Evolutionary conservation across 2,113 vertebrate genomes (phyloP).

Genomic region (Papio anubis): DNA sequence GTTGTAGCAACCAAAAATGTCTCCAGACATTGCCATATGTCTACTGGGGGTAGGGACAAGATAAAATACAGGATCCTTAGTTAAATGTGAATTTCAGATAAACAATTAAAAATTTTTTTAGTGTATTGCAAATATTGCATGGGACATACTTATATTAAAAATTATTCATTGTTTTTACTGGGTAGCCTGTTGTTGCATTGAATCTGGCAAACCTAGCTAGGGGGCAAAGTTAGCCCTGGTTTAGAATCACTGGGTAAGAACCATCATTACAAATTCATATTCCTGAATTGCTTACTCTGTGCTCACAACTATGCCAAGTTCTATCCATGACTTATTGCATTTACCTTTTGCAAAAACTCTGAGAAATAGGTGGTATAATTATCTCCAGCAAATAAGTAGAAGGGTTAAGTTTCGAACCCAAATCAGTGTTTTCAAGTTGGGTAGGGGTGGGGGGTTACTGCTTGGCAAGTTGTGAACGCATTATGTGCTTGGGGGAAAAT

Average conservation of each 20-base stretch:
- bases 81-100: neutral
- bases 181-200: neutral
- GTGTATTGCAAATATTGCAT: neutral
- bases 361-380: neutral
- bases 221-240: neutral
- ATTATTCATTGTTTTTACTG: neutral
- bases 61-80: neutral
- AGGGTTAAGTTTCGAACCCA: neutral
- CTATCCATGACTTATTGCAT: neutral
- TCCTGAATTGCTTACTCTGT: neutral
- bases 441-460: neutral
- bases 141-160: neutral
- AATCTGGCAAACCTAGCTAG: neutral
- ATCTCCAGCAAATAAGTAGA: neutral
- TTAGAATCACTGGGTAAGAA: neutral
- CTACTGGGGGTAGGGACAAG: neutral
- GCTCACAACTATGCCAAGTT: neutral
- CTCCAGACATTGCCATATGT: neutral
- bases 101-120: neutral
- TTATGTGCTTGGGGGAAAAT: neutral
- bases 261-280: neutral
- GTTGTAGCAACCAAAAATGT: neutral
- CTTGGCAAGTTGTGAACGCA: neutral
- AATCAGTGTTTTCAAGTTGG: neutral
- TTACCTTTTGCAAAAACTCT: neutral